Conservation (phyloP, 1,140 invertebrate species). For the Hylyphantes graminicola region DNA sequence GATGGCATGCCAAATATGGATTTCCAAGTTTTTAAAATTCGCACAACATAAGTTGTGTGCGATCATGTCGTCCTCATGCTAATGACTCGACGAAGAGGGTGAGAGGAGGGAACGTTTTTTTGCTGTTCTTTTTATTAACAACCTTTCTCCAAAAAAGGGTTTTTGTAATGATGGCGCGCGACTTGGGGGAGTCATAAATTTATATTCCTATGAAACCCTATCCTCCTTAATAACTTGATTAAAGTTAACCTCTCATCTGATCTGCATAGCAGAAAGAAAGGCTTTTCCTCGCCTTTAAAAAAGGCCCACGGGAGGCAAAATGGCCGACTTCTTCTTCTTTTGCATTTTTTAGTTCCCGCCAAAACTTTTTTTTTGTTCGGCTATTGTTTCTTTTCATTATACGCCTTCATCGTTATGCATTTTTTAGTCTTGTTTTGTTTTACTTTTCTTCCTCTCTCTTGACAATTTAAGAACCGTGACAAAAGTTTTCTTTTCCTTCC, state of each 20-base stretch:
- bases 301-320: conserved; percentile 52
- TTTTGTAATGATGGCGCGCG: conserved; percentile 52
- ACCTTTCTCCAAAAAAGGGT: conserved; percentile 21
- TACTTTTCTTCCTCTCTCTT: conserved; percentile 8
- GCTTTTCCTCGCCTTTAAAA: conserved; percentile 50
- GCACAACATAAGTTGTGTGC: conserved; percentile 23
- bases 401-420: conserved; percentile 8
- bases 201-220: conserved; percentile 47
- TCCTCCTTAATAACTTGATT: conserved; percentile 59
- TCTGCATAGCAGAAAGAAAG: conserved; percentile 49
- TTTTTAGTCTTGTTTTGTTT: background rate
- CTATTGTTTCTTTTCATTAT: conserved; percentile 46
- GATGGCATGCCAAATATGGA: conserved; percentile 32
- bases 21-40: conserved; percentile 26
- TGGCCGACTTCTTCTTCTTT: conserved; percentile 38
- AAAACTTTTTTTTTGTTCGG: conserved; percentile 17
- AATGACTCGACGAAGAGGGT: conserved; percentile 36
- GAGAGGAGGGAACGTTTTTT: conserved; percentile 27
- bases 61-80: conserved; percentile 43
- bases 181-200: conserved; percentile 53
- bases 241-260: conserved; percentile 56
- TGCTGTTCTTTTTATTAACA: conserved; percentile 11
- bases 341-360: conserved; percentile 15
- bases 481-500: conserved; percentile 38
- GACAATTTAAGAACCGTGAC: conserved; percentile 52